Base-by-base conservation (phyloP, 2,888 invertebrate species). In the Protonemura montana region DNA sequence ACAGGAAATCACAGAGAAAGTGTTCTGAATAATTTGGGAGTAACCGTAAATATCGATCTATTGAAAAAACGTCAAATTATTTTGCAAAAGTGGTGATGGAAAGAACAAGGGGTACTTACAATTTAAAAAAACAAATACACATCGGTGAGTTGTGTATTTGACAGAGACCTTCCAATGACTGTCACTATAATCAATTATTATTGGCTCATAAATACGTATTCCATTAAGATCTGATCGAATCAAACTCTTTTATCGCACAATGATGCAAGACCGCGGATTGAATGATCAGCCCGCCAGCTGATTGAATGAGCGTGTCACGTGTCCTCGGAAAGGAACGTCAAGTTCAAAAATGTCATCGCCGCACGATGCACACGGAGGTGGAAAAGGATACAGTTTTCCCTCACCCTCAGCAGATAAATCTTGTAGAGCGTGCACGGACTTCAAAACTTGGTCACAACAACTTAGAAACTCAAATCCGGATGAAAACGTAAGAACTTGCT, bases 351-450 rank as follows among this genome's bases (percentile, higher is more conserved):
- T 59, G 59, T 59, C 59, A 59, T 21, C 59, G 59, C 13, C 59
- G 59, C 59, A 59, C 59, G 59, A 59, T 13, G 59, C 59, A 21
- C 59, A 3, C 21, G 59, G 3, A 21, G 59, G 59, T 7, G 59
- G 59, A 21, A 59, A 59, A 59, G 21, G 59, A 2, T 59, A 59
- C 59, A 21, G 16, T 21, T 59, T 59, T 59, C 59, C 59, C 13
- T 10, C 59, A 21, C 59, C 59, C 16, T 10, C 59, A 16, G 59
- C 59, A 10, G 83, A 83, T 27, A 83, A 42, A 83, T 94, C 94
- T 30, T 95, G 95, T 89, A 93, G 95, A 89, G 94, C 95, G 0
- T 95, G 95, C 89, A 94, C 94, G 13, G 95, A 95, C 90, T 95
- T 95, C 89, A 95, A 94, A 90, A 93, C 94, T 6, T 95, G 95